These are phyloP conservation scores for Dicentrarchus labrax DNA, from an alignment of 2,113 vertebrate species.

Conservation along the genomic window DNA sequence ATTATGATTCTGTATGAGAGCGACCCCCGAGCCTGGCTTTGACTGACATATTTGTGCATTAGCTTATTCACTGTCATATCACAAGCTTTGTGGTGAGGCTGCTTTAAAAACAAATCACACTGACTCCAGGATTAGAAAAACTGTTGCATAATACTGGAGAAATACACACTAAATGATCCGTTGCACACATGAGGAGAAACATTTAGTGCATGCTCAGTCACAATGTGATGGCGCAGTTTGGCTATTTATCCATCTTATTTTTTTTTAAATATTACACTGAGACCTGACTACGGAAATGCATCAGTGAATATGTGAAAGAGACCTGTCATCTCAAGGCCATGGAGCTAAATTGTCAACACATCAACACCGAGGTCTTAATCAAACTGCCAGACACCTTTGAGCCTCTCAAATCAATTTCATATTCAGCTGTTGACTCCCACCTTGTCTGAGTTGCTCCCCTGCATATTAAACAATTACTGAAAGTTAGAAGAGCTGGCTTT, in stretches of 20 bases:
- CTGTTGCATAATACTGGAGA: constrained; percentile 22
- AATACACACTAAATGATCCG: constrained; percentile 24
- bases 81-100: constrained; percentile 30
- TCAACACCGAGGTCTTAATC: constrained; percentile 47
- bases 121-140: constrained; percentile 36
- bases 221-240: not conserved
- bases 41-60: constrained; percentile 48
- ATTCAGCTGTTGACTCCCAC: constrained; percentile 52
- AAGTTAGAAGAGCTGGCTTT: constrained; percentile 21
- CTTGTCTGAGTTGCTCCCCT: constrained; percentile 38
- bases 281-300: constrained; percentile 10
- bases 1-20: constrained; percentile 20
- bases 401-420: constrained; percentile 64
- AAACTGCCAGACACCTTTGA: constrained; percentile 52
- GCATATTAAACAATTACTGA: constrained; percentile 60
- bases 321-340: constrained; percentile 27
- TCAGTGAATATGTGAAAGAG: constrained; percentile 22
- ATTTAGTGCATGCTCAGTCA: not conserved
- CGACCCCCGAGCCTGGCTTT: constrained; percentile 12
- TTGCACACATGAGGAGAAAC: constrained; percentile 3
- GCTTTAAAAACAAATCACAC: constrained; percentile 59
- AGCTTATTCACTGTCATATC: constrained; percentile 50
- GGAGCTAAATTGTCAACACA: constrained; percentile 28
- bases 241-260: not conserved
- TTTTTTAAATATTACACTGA: constrained; percentile 1